Evolutionary conservation across 1,140 invertebrate genomes (phyloP), one percentile per base, ranked within the genome.

Genomic region (Drosophila elegans): DNA sequence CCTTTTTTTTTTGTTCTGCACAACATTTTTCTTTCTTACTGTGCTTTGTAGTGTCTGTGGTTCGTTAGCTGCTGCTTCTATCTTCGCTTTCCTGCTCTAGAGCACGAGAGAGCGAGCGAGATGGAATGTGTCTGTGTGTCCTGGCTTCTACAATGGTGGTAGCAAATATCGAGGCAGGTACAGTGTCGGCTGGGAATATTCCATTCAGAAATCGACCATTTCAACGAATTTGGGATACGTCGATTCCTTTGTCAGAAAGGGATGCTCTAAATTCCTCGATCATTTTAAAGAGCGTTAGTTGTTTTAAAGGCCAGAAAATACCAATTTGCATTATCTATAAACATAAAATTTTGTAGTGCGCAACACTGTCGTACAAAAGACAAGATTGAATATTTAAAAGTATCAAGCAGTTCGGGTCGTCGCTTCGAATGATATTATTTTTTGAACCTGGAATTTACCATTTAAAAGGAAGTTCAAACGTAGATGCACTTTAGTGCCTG

Each of bases 31-130:
- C 79, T 62, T 81, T 81, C 79, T 82, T 82, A 82, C 80, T 82
- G 79, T 48, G 74, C 74, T 81, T 77, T 82, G 74, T 69, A 82
- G 79, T 81, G 79, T 82, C 79, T 78, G 79, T 82, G 79, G 79
- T 67, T 82, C 68, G 61, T 64, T 52, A 59, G 53, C 42, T 13
- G 16, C 62, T 32, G n/a, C 42, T 13, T 10, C 27, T 44, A 45
- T 16, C 10, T 32, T 39, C 49, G 2, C 62, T 25, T 16, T 45
- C 13, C 12, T 42, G n/a, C 21, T 25, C 25, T 21, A 32, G 52
- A 13, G 36, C 13, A 36, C 39, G 10, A 55, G 66, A 34, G 66
- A 34, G 42, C 11, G 32, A 57, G 64, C 36, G 66, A 72, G 66
- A 72, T 12, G 38, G 51, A 29, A 21, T 2, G 21, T 69, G 67